These are phyloP conservation scores for Rhipidura dahli DNA, from an alignment of 2,113 vertebrate genomes.

Conservation along the genomic window DNA sequence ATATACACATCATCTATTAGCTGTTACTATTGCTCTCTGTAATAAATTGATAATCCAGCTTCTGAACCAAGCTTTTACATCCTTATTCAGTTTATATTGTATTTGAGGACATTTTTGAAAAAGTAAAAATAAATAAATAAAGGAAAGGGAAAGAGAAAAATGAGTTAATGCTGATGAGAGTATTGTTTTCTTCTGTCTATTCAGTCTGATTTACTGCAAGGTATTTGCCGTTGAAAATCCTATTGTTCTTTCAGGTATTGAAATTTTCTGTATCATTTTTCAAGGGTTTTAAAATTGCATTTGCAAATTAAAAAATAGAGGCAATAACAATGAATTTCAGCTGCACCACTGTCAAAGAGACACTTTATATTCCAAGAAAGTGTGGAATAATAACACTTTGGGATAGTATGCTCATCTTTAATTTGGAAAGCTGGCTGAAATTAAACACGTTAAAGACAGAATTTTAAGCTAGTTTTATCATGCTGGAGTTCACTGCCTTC, in stretches of 20 bases:
- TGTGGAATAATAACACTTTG: background rate
- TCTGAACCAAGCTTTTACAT: constrained; percentile 62
- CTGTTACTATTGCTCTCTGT: constrained; percentile 69
- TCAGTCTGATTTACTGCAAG: constrained; percentile 66
- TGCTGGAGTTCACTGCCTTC: background rate
- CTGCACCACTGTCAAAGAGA: background rate
- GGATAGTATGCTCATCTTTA: background rate
- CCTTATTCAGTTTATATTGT: constrained; percentile 58
- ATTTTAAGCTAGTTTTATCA: constrained; percentile 25
- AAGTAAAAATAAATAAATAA: background rate
- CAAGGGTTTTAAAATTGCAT: constrained; percentile 45
- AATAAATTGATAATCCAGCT: constrained; percentile 71
- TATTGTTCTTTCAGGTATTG: constrained; percentile 65
- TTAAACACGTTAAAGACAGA: constrained; percentile 18
- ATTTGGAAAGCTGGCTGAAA: constrained; percentile 42
- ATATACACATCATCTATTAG: constrained; percentile 55
- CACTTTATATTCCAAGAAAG: background rate
- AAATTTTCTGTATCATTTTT: constrained; percentile 54
- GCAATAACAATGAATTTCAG: constrained; percentile 18
- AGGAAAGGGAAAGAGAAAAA: background rate
- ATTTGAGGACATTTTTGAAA: constrained; percentile 13
- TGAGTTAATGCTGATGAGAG: constrained; percentile 9
- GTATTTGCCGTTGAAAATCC: constrained; percentile 35
- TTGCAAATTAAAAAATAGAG: constrained; percentile 42
- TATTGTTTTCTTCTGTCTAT: constrained; percentile 1